These are phyloP conservation scores for Brachionus sp. DNA, from an alignment of 1,140 invertebrate genomes.

Conservation along the genomic window DNA sequence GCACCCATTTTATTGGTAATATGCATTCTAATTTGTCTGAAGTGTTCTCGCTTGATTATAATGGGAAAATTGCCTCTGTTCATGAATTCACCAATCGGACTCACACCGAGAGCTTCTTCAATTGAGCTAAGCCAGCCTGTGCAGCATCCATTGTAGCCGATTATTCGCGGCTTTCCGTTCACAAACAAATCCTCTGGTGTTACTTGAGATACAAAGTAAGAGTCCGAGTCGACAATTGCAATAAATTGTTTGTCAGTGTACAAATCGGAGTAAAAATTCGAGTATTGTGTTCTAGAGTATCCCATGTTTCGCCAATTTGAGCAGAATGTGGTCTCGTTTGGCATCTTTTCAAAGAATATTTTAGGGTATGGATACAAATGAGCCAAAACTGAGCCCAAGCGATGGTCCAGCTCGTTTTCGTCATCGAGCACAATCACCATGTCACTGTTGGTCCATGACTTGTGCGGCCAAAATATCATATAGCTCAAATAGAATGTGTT, in stretches of 20 bases:
- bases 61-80: neutral
- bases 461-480: neutral
- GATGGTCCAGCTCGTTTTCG: neutral
- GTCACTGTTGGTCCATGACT: neutral
- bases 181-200: constrained; percentile 8
- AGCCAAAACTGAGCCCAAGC: neutral
- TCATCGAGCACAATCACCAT: neutral
- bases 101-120: neutral
- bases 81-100: neutral
- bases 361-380: neutral
- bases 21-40: neutral
- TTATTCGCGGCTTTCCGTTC: neutral
- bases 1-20: neutral
- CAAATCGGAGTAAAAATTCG: neutral
- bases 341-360: constrained; percentile 13
- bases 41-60: neutral
- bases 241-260: neutral
- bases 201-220: neutral
- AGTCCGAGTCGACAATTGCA: neutral
- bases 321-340: neutral
- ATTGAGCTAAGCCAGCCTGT: neutral
- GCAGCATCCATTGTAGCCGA: constrained; percentile 15
- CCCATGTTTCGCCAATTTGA: neutral
- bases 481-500: neutral
- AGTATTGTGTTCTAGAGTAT: neutral